A percentile compares a stretch with the other conserved stretches of the same genome.
Evolutionary conservation across 1,140 invertebrate genomes (phyloP).

Genomic region (Tetramorium alpestre): DNA sequence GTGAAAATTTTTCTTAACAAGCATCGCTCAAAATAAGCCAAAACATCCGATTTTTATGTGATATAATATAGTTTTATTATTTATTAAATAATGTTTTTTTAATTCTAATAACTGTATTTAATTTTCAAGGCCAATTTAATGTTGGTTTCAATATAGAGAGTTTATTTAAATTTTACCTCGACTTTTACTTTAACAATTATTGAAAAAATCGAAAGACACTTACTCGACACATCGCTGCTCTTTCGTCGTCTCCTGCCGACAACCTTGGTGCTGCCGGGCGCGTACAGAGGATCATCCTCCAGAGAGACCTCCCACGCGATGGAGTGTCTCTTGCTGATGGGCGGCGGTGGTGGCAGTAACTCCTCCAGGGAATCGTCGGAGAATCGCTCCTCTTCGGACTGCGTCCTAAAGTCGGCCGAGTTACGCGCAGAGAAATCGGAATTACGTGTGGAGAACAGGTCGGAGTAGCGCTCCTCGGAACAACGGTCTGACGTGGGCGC

Average conservation of each 20-base stretch:
- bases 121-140: no score
- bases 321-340: conserved; percentile 90
- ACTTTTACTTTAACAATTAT: not conserved
- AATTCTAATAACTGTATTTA: no score
- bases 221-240: conserved; percentile 87
- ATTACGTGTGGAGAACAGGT: conserved; percentile 83
- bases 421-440: conserved; percentile 83
- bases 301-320: conserved; percentile 94
- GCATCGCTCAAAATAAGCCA: no score
- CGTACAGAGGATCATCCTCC: conserved; percentile 89
- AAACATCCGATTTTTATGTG: no score
- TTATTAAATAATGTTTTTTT: no score
- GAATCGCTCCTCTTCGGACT: conserved; percentile 90
- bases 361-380: conserved; percentile 94
- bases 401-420: conserved; percentile 84
- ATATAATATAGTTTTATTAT: no score
- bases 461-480: conserved; percentile 80
- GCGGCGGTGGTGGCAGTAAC: conserved; percentile 87
- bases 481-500: conserved; percentile 79
- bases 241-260: conserved; percentile 86
- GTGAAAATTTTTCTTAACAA: no score
- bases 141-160: no score
- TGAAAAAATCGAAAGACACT: conserved; percentile 59
- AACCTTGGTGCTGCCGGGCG: conserved; percentile 91
- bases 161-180: no score